Evolutionary conservation across 2,113 vertebrate species (phyloP), one percentile per base, ranked within the genome.

Genomic region (Guaruba guarouba): DNA sequence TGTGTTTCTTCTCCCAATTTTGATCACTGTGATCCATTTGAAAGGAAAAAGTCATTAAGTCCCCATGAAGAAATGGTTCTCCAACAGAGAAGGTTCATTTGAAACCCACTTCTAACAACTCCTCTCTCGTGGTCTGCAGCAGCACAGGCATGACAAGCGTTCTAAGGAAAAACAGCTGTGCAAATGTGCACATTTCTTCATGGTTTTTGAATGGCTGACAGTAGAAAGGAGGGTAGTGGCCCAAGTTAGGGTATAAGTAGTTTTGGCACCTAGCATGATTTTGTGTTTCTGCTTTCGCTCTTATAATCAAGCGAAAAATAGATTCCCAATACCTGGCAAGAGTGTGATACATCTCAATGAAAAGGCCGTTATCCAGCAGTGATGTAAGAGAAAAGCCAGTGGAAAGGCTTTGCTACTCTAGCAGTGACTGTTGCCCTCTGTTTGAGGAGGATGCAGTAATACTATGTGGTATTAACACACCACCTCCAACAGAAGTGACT

Each of bases 101-200:
- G 90, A 76, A 81, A 57, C 49, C 41, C 10, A 2, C 27, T 54
- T 44, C 28, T 54, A 7, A 13, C 4, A 15, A 24, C 62, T 51
- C 33, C 35, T 44, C 0, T 1, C 44, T 48, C 2, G 0, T 29
- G 2, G 23, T 28, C 43, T 1, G 6, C 14, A 6, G 48, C 7
- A n/a, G 37, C 6, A 5, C 7, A 7, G 59, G 51, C 33, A 3
- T 4, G 10, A 41, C 1, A 6, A 23, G 39, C 35, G 31, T 24
- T 39, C 8, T 19, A 1, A 55, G 55, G 49, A 11, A 10, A 67
- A 39, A 3, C 27, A 15, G 4, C 3, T 13, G 35, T 25, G 67
- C 27, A 49, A 79, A 37, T 48, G 22, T 24, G 35, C 28, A 55
- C 3, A 31, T 77, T 66, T 54, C 37, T 29, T 10, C 43, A 11